Evolutionary conservation across 2,113 vertebrate species (phyloP), one percentile per base, ranked within the genome.

Genomic region (Dasyornis broadbenti): DNA sequence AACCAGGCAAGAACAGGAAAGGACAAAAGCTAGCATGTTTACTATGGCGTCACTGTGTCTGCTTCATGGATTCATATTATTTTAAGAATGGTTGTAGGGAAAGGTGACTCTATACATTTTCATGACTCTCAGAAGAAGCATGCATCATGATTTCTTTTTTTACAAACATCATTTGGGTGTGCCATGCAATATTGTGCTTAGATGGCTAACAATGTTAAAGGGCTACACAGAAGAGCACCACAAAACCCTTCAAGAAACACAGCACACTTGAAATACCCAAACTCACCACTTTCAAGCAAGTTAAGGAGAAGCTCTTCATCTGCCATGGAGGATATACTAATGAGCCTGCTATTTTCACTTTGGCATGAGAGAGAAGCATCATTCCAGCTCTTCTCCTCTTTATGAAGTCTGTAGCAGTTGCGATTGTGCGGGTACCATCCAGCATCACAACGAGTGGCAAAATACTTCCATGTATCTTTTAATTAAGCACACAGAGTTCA

Each of bases 401-500:
- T 91, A 82, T 98, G 95, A 68, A 99, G 97, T 72, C 85, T 96
- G 97, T 99, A 99, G 97, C 99, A 99, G 92, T 98, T 98, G 72
- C 92, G 95, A 80, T 98, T 99, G 91, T 99, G 97, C 37, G 99
- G 97, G 97, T 97, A 97, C 99, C 99, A 99, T 54, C 96, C 98
- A 63, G 96, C 4, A 1, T 97, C 97, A 96, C 99, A 99, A 71
- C 94, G 93, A 6, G 99, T 99, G 52, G 94, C 87, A 61, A 98
- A 92, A 60, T 99, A 99, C 94, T 98, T 99, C 99, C 99, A 99
- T 22, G 96, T 96, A 87, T 98, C 98, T 98, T 97, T 89, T 39
- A 97, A 95, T 94, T 89, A 92, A 96, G 79, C 31, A 95, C 56
- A 97, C 6, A 92, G 90, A 72, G 37, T 21, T 94, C 20, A 11